phyloP scores from a whole-genome alignment of 37 sponge, comb jelly and placozoan genomes.

The Lycopodina hypogea region DNA sequence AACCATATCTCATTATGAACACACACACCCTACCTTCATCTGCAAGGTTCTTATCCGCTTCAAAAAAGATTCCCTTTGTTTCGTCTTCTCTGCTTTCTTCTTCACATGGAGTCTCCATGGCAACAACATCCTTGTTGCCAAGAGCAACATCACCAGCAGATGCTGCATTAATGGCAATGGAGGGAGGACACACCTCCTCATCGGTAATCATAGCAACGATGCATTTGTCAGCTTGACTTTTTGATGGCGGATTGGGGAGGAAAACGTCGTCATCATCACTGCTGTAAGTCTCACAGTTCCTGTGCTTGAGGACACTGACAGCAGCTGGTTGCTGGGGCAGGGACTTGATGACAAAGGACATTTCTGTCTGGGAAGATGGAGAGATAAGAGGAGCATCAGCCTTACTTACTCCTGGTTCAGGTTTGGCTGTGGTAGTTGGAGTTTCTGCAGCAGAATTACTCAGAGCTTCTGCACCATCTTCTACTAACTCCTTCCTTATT shows the following conservation, averaged over 20 bases:
- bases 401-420: no score
- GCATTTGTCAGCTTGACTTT: conserved; percentile 20
- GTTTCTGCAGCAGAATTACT: no score
- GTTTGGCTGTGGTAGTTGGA: no score
- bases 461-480: no score
- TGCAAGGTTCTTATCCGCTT: no score
- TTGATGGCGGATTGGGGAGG: conserved; percentile 27
- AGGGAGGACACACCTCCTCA: neutral
- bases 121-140: neutral
- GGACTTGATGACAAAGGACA: no score
- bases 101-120: neutral
- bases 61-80: no score
- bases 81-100: neutral
- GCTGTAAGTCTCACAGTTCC: conserved; percentile 9
- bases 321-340: neutral
- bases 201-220: conserved; percentile 26
- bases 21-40: no score
- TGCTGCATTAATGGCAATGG: neutral
- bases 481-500: no score
- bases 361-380: neutral
- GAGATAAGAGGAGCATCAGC: neutral
- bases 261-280: conserved; percentile 43
- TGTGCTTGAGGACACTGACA: neutral
- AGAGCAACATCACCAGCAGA: neutral
- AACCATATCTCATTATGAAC: no score